Percentiles rank a stretch among this genome's conserved stretches.
Conservation (phyloP, 2,888 invertebrate genomes). For the Synergus umbraculus region DNA sequence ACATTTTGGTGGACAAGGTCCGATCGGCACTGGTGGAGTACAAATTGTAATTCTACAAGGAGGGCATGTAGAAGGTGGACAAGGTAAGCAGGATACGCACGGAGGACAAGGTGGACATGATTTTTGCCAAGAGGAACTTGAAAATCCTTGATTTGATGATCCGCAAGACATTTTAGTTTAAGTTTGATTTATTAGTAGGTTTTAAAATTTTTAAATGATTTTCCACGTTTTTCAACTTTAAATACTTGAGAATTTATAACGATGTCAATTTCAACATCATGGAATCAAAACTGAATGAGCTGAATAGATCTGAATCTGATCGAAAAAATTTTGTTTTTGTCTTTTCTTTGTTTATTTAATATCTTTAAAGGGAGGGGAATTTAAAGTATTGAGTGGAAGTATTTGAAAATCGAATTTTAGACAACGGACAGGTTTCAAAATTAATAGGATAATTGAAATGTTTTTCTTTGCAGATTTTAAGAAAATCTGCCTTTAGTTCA, state of each 20-base stretch:
- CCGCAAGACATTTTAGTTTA: not conserved
- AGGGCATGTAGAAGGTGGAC: constrained; percentile 55
- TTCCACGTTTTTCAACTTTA: not conserved
- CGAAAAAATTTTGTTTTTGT: not conserved
- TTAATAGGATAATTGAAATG: too few relatives aligned
- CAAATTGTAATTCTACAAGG: constrained; percentile 65
- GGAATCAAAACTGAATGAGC: not conserved
- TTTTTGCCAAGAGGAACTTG: not conserved
- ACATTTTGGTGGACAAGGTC: constrained; percentile 66
- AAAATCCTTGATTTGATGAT: not conserved
- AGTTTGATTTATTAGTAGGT: not conserved
- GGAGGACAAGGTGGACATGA: constrained; percentile 52
- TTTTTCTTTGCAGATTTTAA: too few relatives aligned
- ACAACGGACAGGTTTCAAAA: too few relatives aligned
- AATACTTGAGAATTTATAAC: not conserved
- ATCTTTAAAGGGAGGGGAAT: not conserved
- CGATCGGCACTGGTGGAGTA: constrained; percentile 66
- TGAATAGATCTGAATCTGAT: not conserved
- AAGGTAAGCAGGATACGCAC: constrained; percentile 62
- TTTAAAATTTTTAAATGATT: not conserved
- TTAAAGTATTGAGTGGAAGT: not conserved
- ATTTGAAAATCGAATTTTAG: too few relatives aligned
- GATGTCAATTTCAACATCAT: not conserved
- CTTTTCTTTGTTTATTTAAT: not conserved
- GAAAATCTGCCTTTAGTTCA: too few relatives aligned